Evolutionary conservation across 2,888 invertebrate species (phyloP).

Genomic region (Kryphioiulus occultus): DNA sequence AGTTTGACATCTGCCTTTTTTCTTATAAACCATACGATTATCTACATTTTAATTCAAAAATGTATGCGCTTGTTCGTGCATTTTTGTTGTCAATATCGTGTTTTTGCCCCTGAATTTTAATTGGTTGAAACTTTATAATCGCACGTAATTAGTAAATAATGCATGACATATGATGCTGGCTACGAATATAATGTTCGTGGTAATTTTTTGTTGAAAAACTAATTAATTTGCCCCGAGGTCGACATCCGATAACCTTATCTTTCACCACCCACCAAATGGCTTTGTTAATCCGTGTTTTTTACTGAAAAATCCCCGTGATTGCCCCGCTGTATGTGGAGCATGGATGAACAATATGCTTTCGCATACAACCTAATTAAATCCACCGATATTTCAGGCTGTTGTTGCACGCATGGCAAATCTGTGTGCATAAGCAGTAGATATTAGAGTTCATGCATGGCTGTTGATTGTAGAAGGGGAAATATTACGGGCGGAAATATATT

Average conservation of each 20-base stretch:
- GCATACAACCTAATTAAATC: conserved; percentile 12
- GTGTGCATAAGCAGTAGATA: background rate
- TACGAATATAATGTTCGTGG: background rate
- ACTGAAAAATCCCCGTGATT: background rate
- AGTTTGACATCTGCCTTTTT: too few species aligned
- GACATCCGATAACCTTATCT: conserved; percentile 7
- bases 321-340: background rate
- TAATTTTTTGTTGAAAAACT: background rate
- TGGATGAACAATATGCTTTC: conserved; percentile 37
- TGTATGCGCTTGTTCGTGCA: too few species aligned
- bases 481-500: conserved; percentile 37
- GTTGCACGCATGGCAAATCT: conserved; percentile 12
- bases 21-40: too few species aligned
- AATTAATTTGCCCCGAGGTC: conserved; percentile 29
- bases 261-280: background rate
- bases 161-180: background rate
- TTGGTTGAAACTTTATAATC: background rate
- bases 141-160: background rate
- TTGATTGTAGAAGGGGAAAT: conserved; percentile 26
- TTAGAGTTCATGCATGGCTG: conserved; percentile 14
- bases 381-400: background rate
- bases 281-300: background rate
- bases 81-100: background rate
- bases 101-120: background rate
- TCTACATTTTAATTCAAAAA: too few species aligned